Evolutionary conservation across 2,888 invertebrate genomes (phyloP), one percentile per base, ranked within the genome.

Genomic region (Entomobrya multifasciata): DNA sequence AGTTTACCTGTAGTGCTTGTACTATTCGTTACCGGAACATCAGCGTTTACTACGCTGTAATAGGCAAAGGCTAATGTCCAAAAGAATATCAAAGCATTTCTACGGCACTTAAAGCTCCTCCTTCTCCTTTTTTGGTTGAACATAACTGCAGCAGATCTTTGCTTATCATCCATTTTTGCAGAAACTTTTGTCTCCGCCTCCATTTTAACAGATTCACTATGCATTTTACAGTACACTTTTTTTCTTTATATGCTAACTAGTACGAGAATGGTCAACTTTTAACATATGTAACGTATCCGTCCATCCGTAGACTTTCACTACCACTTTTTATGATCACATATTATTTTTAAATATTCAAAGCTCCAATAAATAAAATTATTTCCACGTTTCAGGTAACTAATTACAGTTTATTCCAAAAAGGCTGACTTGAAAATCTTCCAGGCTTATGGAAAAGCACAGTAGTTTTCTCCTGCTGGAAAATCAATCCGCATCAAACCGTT

Each of bases 31-130:
- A 20, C 77, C 57, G 77, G 6, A 27, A 57, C 30, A 22, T 90
- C 88, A n/a, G 89, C 87, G 74, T 74, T 89, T 67, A 90, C 82
- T 81, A 84, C 88, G 77, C 85, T 87, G 57, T 87, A 90, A 85
- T 89, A 90, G n/a, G 89, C 81, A 76, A 90, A 90, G 3, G 87
- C 60, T 83, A 90, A 15, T 44, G 90, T 84, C 90, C 90, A 90
- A 13, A 87, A 13, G 74, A 88, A 77, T 81, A 90, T 67, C 57
- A 90, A 65, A 57, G 88, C 88, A 85, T 90, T 88, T 70, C 89
- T 82, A 60, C 83, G 72, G 8, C 62, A 62, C 76, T 85, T 81
- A 62, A 88, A 87, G 36, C 82, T 47, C 17, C 82, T 27, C 17
- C 70, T 27, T 36, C 62, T 83, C 49, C 55, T 6, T 41, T 44